Evolutionary conservation across 2,797 vertebrate species (phyloP).

Genomic region (Characodon lateralis): DNA sequence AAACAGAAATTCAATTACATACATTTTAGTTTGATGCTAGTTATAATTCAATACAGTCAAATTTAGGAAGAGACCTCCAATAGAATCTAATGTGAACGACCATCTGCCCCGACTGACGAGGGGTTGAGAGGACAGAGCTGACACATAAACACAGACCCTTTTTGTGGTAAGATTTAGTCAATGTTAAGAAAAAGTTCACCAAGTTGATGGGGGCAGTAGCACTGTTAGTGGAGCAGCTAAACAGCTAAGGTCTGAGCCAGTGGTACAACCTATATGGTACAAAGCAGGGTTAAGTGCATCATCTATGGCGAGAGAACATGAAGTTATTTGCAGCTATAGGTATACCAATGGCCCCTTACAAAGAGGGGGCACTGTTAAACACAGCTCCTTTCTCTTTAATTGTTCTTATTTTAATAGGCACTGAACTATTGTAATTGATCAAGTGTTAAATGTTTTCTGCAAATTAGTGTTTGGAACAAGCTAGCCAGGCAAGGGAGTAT

Average conservation of each 20-base stretch:
- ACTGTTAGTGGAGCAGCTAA: not conserved
- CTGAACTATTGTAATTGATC: not conserved
- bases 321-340: not conserved
- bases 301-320: not conserved
- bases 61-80: not conserved
- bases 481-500: not conserved
- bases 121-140: too few species aligned
- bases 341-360: not conserved
- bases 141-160: too few species aligned
- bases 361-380: not conserved
- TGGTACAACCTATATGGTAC: not conserved
- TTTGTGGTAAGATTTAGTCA: too few species aligned
- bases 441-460: not conserved
- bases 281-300: not conserved
- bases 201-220: not conserved
- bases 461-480: not conserved
- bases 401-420: not conserved
- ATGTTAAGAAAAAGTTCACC: too few species aligned
- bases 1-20: not conserved
- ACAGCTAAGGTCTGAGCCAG: not conserved
- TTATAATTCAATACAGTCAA: not conserved
- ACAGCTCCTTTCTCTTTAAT: not conserved
- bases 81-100: too few species aligned
- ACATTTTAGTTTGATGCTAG: not conserved
- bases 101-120: too few species aligned